Base-by-base conservation (phyloP, 2,797 vertebrate species). In the Tachyglossus aculeatus region DNA sequence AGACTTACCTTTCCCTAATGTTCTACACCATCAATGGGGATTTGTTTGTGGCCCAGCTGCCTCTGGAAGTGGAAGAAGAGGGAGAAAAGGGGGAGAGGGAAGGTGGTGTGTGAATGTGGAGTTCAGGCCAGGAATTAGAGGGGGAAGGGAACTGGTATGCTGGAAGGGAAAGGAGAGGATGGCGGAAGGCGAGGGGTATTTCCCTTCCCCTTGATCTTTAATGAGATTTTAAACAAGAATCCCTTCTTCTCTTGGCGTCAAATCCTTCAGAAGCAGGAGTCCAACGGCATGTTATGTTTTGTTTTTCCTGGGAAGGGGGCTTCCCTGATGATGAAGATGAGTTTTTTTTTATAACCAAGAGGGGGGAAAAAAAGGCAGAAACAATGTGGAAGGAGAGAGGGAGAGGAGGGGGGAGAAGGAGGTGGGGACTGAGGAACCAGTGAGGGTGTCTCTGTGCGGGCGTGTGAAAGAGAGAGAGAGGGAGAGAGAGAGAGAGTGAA, bases 11-110 rank as follows among this genome's bases (percentile, higher is more conserved):
- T 91, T 57, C 77, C 83, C 88, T 87, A 88, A 83, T 77, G 92
- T 90, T 91, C 92, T 96, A 98, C 95, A 97, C 94, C 97, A 98
- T 98, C 95, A 91, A 93, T 92, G 93, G 52, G 45, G 70, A 55
- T 74, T 90, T 92, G 77, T 86, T 92, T 90, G 72, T 79, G 78
- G 77, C 82, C 71, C 57, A 57, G 59, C 72, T 77, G 71, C 78
- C 83, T 67, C 80, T 67, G 84, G 77, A 78, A 82, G 88, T 62
- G 71, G 64, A 69, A 64, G 72, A 69, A 36, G 74, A 51, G 25
- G 53, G 72, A 36, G 7, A 21, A 7, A 34, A 18, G 32, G 51
- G 47, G 37, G 54, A 66, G 41, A 54, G 72, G 64, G 21, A 69
- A 32, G 57, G 57, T 43, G 22, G 29, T 25, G 60, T 22, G 39